Evolutionary conservation across 2,888 invertebrate species (phyloP).

Genomic region (Ellobium chinense): DNA sequence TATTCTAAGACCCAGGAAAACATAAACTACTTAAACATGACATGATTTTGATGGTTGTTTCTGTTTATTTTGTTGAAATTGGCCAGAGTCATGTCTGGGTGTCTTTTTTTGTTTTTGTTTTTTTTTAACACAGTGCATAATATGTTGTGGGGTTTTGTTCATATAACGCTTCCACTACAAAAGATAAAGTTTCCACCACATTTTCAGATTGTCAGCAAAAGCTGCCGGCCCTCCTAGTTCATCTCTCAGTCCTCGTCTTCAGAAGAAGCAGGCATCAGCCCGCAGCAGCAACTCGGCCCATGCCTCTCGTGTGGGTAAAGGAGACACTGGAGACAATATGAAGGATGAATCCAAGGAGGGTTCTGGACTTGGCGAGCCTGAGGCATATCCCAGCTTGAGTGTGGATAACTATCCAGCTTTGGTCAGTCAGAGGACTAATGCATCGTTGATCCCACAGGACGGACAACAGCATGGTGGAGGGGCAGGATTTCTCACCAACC

Average conservation of each 20-base stretch:
- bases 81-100: no score
- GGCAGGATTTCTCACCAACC: conserved; percentile 3
- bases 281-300: not conserved
- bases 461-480: not conserved
- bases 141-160: no score
- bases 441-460: conserved; percentile 17
- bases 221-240: conserved; percentile 22
- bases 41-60: no score
- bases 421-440: conserved; percentile 22
- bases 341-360: conserved; percentile 27
- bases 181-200: no score
- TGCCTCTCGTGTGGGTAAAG: not conserved
- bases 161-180: no score
- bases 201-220: conserved; percentile 36
- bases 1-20: no score
- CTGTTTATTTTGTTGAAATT: no score
- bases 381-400: conserved; percentile 30
- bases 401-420: conserved; percentile 42
- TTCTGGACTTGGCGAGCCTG: not conserved
- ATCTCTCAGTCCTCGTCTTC: conserved; percentile 34
- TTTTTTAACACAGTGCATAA: no score
- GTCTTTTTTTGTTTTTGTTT: no score
- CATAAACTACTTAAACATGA: no score
- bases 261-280: conserved; percentile 27
- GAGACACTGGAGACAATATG: not conserved